phyloP scores from a whole-genome alignment of 2,797 vertebrate species.

The Varecia variegata region DNA sequence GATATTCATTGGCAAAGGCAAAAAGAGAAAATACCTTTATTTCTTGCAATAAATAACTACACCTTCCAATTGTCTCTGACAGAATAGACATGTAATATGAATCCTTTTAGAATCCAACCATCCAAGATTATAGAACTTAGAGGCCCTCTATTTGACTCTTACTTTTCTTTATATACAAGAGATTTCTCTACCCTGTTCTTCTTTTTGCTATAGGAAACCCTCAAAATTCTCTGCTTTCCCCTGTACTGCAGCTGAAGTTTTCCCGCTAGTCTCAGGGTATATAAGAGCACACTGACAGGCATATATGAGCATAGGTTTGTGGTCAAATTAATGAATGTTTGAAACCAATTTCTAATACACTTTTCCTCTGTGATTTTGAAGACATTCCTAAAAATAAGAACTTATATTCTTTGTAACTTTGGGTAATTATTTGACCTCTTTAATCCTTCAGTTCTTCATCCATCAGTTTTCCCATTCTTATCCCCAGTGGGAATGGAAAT shows the following conservation, averaged over 20 bases:
- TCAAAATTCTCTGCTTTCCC: background rate
- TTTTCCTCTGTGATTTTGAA: background rate
- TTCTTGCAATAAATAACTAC: constrained; percentile 52
- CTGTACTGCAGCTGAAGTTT: background rate
- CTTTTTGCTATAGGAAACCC: background rate
- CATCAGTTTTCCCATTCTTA: background rate
- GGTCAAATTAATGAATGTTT: background rate
- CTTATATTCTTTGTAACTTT: background rate
- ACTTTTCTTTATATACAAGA: background rate
- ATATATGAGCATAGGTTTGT: background rate
- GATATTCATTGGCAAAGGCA: constrained; percentile 48
- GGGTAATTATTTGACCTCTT: background rate
- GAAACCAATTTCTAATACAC: background rate
- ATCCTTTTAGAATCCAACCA: constrained; percentile 13
- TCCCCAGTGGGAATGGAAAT: background rate
- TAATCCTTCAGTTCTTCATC: background rate
- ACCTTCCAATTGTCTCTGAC: constrained; percentile 29
- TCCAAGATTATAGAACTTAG: background rate
- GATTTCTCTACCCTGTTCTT: background rate
- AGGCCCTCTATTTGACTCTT: background rate
- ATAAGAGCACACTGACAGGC: background rate
- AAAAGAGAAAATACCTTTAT: constrained; percentile 33
- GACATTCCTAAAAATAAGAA: background rate
- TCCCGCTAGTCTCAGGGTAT: background rate
- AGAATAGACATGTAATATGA: background rate